phyloP scores from a whole-genome alignment of 2,113 vertebrate genomes.

The Gracilinanus agilis region DNA sequence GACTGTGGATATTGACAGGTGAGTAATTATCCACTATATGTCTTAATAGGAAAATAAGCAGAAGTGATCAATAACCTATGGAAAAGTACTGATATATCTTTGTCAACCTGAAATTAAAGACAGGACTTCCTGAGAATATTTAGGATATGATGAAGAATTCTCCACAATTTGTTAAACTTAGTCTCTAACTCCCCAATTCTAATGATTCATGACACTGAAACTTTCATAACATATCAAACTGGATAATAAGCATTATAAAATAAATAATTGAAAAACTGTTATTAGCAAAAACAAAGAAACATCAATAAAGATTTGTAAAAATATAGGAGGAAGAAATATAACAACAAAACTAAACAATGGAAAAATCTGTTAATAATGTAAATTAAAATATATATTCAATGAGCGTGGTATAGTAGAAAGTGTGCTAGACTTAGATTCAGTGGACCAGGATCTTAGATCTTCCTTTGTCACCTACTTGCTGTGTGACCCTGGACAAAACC shows the following conservation, averaged over 20 bases:
- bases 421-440: not conserved
- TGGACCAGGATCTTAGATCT: conserved; percentile 5
- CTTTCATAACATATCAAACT: not conserved
- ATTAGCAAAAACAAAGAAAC: not conserved
- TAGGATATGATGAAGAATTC: not conserved
- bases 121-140: not conserved
- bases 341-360: not conserved
- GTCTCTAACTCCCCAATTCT: not conserved
- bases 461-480: conserved; percentile 18
- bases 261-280: not conserved
- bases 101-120: not conserved
- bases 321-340: not conserved
- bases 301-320: not conserved
- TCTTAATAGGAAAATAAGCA: not conserved
- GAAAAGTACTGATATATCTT: not conserved
- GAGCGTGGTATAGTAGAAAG: not conserved
- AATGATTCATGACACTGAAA: not conserved
- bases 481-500: conserved; percentile 9
- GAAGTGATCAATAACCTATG: not conserved
- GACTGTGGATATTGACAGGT: not conserved
- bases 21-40: not conserved
- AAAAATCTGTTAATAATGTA: not conserved
- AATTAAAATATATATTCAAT: not conserved
- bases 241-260: not conserved
- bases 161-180: not conserved